Percentiles rank a stretch among this genome's conserved stretches.
These are phyloP conservation scores for Ylistrum balloti DNA, from an alignment of 1,140 invertebrate genomes.

Conservation along the genomic window DNA sequence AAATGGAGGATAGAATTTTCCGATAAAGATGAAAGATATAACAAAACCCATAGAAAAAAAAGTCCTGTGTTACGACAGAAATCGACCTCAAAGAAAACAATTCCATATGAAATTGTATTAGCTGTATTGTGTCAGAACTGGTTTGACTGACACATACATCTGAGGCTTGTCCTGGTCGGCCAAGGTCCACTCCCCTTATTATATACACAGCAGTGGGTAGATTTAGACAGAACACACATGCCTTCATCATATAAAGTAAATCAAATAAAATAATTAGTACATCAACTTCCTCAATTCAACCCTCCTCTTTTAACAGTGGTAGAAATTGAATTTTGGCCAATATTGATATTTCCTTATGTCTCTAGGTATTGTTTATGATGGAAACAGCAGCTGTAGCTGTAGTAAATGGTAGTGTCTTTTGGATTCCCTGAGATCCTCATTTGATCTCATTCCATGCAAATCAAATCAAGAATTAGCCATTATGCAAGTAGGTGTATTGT, in stretches of 20 bases:
- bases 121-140: not conserved
- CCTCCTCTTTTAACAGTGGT: not conserved
- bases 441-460: constrained; percentile 15
- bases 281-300: not conserved
- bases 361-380: not conserved
- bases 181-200: not conserved
- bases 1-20: not conserved
- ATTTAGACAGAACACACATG: constrained; percentile 18
- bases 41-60: constrained; percentile 13
- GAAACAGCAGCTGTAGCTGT: not conserved
- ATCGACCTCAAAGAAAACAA: too few species aligned
- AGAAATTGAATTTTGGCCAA: not conserved
- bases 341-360: not conserved
- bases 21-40: not conserved
- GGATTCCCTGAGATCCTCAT: not conserved
- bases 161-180: not conserved
- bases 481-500: not conserved
- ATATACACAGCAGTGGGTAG: not conserved
- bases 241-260: not conserved
- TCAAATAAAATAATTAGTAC: not conserved
- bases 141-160: not conserved
- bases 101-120: not conserved
- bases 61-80: not conserved
- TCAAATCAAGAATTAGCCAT: constrained; percentile 15
- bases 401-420: not conserved